Evolutionary conservation across 2,888 invertebrate genomes (phyloP), one percentile per base, ranked within the genome.

Genomic region (Hofmannophila pseudospretella): DNA sequence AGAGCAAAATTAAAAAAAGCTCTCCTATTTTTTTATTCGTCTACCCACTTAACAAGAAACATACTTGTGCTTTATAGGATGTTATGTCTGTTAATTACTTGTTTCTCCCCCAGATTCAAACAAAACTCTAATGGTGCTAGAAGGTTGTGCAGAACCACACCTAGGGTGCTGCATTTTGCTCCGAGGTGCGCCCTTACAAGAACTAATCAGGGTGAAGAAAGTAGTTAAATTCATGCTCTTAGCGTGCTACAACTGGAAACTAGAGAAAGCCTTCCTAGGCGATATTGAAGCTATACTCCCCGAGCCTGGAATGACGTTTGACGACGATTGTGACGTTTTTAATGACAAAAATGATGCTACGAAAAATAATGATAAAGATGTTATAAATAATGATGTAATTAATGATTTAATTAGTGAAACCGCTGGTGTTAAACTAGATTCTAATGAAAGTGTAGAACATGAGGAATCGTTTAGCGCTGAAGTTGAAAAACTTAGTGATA

Each of bases 121-220:
- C 13, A 99, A 99, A 85, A 96, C 96, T 0, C 77, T 99, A 19
- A 96, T 99, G 95, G 94, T 95, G 51, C 93, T 98, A 52, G 98
- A 98, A 74, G 96, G 97, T 4, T 94, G 97, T 50, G 92, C 94
- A 0, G 91, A 92, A 59, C 89, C 93, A 0, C 91, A 94, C 55
- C 87, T 96, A 1, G 97, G 96, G 1, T 95, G 96, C 49, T 96
- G 97, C 10, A 92, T 98, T 28, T 74, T 97, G 2, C 77, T 99
- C 1, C 89, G 96, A n/a, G 97, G 97, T 0, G 90, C 90, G 0
- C 85, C 89, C 0, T 73, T 88, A 37, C 67, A 79, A n/a, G 96
- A 97, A 66, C 84, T 98, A 4, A 88, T 90, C 7, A 90, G 92
- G 62, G 92, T 97, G 0, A 98, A 98, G 69, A 91, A 90, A 54